Base-by-base conservation (phyloP, 2,888 invertebrate genomes). In the Hypomecis atomaria region DNA sequence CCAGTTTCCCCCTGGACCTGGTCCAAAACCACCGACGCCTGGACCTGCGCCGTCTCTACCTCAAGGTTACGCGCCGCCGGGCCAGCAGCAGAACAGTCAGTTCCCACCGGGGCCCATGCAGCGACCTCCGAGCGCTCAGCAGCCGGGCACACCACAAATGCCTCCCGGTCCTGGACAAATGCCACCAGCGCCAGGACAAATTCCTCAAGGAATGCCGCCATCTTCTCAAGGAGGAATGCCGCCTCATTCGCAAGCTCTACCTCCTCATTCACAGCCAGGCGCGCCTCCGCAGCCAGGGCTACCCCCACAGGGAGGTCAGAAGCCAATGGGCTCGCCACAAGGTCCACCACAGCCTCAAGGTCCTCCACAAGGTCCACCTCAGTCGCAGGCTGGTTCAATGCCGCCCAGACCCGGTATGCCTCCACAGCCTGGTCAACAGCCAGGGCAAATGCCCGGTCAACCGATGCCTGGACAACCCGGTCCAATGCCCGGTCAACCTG, bases 1-100 rank as follows among this genome's bases (percentile, higher is more conserved):
- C 38, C 80, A 77, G 65, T 78, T 77, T 34, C 78, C 83, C 50
- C 79, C 81, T 44, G 74, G 74, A 0, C 83, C 81, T 44, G 74
- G 74, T 0, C 83, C 81, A 62, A 82, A 78, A 38, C 78, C 80
- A 6, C 83, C 84, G 3, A 74, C 79, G 9, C 78, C 85, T 37
- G 84, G 85, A 0, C 73, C 79, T 34, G 61, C 69, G 37, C 59
- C 71, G 47, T 71, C 78, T 65, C 73, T 69, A 59, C 63, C 76
- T 36, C 72, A 72, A 66, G 76, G 76, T 6, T 83, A 78, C 44
- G 80, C 77, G 50, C 76, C 78, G 58, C 84, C 82, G 43, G 71
- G 68, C 36, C 70, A 71, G n/a, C 64, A 62, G 13, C 66, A 71
- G 49, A 71, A 69, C 13, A 61, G 36, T 56, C 78, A 78, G 66